These are phyloP conservation scores for Nowickia ferox DNA, from an alignment of 2,888 invertebrate species.

Conservation along the genomic window DNA sequence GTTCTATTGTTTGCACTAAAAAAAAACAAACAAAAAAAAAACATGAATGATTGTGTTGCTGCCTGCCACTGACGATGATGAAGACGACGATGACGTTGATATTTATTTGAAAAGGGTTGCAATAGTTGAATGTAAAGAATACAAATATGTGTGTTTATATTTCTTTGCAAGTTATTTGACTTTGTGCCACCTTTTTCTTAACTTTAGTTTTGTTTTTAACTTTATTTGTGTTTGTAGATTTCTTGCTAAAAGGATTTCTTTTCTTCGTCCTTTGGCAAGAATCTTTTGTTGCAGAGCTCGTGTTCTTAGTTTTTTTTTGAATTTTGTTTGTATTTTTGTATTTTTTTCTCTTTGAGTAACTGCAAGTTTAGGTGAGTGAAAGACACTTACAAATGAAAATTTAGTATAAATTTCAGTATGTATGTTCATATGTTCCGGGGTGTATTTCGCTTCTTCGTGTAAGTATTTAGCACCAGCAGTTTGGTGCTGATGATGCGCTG, in stretches of 20 bases:
- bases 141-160: background rate
- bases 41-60: slow-evolving; percentile 47
- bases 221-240: slow-evolving; percentile 26
- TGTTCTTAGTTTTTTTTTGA: slow-evolving; percentile 35
- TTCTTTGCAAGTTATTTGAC: slow-evolving; percentile 75
- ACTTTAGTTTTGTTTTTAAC: slow-evolving; percentile 9
- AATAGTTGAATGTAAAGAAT: slow-evolving; percentile 19
- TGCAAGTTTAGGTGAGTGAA: slow-evolving; percentile 57
- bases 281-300: slow-evolving; percentile 60
- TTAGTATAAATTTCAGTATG: background rate
- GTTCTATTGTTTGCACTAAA: slow-evolving; percentile 53
- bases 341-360: slow-evolving; percentile 53
- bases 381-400: background rate
- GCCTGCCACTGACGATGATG: slow-evolving; percentile 42
- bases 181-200: slow-evolving; percentile 66
- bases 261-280: slow-evolving; percentile 58
- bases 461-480: slow-evolving; percentile 53
- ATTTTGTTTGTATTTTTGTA: slow-evolving; percentile 39
- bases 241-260: slow-evolving; percentile 58
- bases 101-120: slow-evolving; percentile 66
- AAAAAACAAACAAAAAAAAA: slow-evolving; percentile 55
- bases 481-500: slow-evolving; percentile 54
- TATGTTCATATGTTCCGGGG: background rate
- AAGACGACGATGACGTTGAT: slow-evolving; percentile 44
- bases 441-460: background rate